phyloP scores from a whole-genome alignment of 2,797 vertebrate species.

The Lates japonicus region DNA sequence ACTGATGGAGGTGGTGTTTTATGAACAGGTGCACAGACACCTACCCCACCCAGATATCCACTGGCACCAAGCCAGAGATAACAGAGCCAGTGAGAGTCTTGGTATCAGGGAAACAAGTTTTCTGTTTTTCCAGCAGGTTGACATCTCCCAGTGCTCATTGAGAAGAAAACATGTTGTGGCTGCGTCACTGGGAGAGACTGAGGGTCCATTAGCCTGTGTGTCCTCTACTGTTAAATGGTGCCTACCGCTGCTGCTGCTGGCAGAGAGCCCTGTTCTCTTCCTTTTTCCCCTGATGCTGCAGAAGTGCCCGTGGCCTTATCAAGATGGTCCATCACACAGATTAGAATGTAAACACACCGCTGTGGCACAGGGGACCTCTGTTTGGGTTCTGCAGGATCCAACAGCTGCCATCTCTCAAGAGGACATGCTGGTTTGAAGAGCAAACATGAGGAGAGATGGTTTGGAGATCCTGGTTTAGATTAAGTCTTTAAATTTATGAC shows the following conservation, averaged over 20 bases:
- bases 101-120: not conserved
- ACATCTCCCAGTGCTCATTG: slow-evolving; percentile 33
- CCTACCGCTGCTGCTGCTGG: slow-evolving; percentile 58
- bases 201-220: slow-evolving; percentile 64
- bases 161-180: slow-evolving; percentile 42
- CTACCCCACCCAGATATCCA: slow-evolving; percentile 3
- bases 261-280: slow-evolving; percentile 56
- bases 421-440: slow-evolving; percentile 61
- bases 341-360: slow-evolving; percentile 81
- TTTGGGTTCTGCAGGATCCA: slow-evolving; percentile 51
- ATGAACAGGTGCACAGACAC: slow-evolving; percentile 20
- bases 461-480: slow-evolving; percentile 34
- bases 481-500: not conserved
- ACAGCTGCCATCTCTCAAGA: slow-evolving; percentile 43
- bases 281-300: slow-evolving; percentile 59
- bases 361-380: slow-evolving; percentile 44
- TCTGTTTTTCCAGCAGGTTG: slow-evolving; percentile 36
- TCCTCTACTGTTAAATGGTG: slow-evolving; percentile 59
- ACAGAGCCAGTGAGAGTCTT: slow-evolving; percentile 44
- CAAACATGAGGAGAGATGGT: slow-evolving; percentile 39
- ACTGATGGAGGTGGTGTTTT: slow-evolving; percentile 26
- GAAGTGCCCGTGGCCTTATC: slow-evolving; percentile 75
- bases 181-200: slow-evolving; percentile 42
- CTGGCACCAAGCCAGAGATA: slow-evolving; percentile 50
- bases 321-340: slow-evolving; percentile 71